Conservation (phyloP, 2,113 vertebrate species). For the Symphodus melops region DNA sequence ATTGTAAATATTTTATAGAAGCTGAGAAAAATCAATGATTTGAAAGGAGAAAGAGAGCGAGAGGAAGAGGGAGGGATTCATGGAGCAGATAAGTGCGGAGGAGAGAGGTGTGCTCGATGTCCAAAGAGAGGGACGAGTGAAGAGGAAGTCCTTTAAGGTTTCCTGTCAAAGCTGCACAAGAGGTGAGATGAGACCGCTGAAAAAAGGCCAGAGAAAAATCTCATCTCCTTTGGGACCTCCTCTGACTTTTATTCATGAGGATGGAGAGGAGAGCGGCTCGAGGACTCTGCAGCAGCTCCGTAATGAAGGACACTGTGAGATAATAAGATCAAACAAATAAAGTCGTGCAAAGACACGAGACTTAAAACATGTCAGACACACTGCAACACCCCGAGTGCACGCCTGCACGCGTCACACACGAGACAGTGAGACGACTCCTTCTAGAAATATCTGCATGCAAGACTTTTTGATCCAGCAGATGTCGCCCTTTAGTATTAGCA, state of each 20-base stretch:
- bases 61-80: constrained; percentile 46
- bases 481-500: no score
- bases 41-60: constrained; percentile 63
- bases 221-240: constrained; percentile 26
- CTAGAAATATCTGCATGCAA: no score
- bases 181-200: constrained; percentile 27
- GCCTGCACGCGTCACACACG: background rate
- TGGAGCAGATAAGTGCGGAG: constrained; percentile 58
- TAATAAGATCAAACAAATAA: constrained; percentile 1
- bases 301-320: constrained; percentile 14
- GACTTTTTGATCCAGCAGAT: no score
- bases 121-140: constrained; percentile 31
- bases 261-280: constrained; percentile 9
- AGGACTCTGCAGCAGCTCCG: background rate
- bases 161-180: background rate
- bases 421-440: background rate
- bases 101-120: constrained; percentile 26
- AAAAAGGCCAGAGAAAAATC: constrained; percentile 33
- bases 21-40: constrained; percentile 80
- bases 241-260: constrained; percentile 52
- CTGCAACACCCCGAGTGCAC: background rate
- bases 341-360: background rate
- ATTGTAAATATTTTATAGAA: constrained; percentile 83
- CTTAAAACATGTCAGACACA: background rate
- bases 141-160: constrained; percentile 39